Percentiles rank a stretch among this genome's conserved stretches.
Conservation (phyloP, 2,113 vertebrate species). For the Otolemur garnettii region DNA sequence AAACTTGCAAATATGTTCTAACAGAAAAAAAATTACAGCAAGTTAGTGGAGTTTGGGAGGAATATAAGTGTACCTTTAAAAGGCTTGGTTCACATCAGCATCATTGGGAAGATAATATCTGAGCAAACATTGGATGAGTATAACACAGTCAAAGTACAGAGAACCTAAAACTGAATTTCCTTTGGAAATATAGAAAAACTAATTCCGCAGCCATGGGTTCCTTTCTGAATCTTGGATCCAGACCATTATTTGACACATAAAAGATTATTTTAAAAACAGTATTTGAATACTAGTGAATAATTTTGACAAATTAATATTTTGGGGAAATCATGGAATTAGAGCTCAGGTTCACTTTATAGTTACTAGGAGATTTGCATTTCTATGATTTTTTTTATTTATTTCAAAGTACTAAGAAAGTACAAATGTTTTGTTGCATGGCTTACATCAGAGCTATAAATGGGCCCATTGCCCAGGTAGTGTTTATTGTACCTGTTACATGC, state of each 20-base stretch:
- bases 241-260: background rate
- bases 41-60: background rate
- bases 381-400: background rate
- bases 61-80: background rate
- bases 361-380: background rate
- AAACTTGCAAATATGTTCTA: background rate
- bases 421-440: too few species aligned
- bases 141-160: background rate
- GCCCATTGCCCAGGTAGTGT: too few species aligned
- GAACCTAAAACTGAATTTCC: background rate
- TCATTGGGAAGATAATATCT: background rate
- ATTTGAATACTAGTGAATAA: background rate
- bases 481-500: too few species aligned
- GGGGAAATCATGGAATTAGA: background rate
- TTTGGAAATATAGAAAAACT: background rate
- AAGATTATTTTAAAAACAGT: background rate
- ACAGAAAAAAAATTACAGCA: background rate
- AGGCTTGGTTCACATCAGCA: background rate
- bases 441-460: too few species aligned
- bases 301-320: background rate
- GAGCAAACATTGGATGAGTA: background rate
- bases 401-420: too few species aligned
- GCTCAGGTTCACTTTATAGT: background rate
- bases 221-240: background rate
- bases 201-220: background rate